Conservation (phyloP, 2,888 invertebrate species). For the Eristalinus sepulchralis region DNA sequence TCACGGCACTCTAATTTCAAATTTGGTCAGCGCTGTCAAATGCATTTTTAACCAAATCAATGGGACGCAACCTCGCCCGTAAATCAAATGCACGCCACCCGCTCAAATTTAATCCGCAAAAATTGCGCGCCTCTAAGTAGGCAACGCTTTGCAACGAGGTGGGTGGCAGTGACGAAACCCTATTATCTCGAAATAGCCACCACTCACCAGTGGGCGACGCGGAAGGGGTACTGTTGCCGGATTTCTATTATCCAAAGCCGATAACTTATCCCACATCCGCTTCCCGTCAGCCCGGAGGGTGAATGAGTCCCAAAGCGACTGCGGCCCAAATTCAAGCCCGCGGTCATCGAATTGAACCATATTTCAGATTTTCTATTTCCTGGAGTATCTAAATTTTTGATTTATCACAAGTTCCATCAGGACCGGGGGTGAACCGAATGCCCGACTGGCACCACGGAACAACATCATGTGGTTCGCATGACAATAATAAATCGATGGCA, state of each 20-base stretch:
- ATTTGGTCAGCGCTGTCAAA: slow-evolving; percentile 60
- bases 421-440: slow-evolving; percentile 17
- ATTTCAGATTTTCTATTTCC: slow-evolving; percentile 71
- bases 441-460: slow-evolving; percentile 33
- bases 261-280: slow-evolving; percentile 63
- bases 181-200: slow-evolving; percentile 23
- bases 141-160: background rate
- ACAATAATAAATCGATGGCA: slow-evolving; percentile 69
- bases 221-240: background rate
- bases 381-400: slow-evolving; percentile 62
- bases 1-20: slow-evolving; percentile 50
- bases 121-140: background rate
- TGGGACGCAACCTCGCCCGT: slow-evolving; percentile 5
- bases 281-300: slow-evolving; percentile 1
- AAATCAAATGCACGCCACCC: slow-evolving; percentile 40
- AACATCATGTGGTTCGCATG: slow-evolving; percentile 34
- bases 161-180: background rate
- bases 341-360: slow-evolving; percentile 60
- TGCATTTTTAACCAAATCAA: slow-evolving; percentile 59
- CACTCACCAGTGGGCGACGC: background rate
- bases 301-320: slow-evolving; percentile 38
- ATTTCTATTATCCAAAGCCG: slow-evolving; percentile 37
- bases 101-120: slow-evolving; percentile 27
- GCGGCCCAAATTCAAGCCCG: slow-evolving; percentile 32
- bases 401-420: slow-evolving; percentile 48